Base-by-base conservation (phyloP, 2,888 invertebrate genomes). In the Drosophila prolongata region DNA sequence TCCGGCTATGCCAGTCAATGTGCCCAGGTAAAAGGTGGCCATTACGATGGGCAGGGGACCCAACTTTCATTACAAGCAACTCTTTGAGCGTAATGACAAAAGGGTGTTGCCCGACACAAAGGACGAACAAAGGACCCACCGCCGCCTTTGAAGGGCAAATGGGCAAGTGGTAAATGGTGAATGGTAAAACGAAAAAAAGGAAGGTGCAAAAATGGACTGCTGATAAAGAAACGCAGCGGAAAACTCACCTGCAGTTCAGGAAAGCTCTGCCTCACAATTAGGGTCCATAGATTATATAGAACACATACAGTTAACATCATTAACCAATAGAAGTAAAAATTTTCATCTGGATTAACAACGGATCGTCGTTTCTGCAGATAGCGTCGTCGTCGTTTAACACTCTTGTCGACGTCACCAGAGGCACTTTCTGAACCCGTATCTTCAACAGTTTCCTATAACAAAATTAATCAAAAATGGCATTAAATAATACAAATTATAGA, bases 311-410 rank as follows among this genome's bases (percentile, higher is more conserved):
- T 98, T 83, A 98, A 94, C 76, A 98, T 93, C 94, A 97, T 96
- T 81, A 98, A 93, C 98, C 98, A 98, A 93, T 98, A 97, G 93
- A 98, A 98, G 94, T 98, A 98, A 93, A 98, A 97, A 93, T 97
- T 98, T 90, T 98, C 98, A 93, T 98, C 98, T 0, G 98, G 98
- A 93, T 98, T 98, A 80, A 98, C 96, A 57, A 98, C 98, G 27
- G 95, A 95, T 58, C 95, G 94, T 2, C 96, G 96, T 70, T 95
- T 96, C 76, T 95, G 94, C 66, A 96, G 94, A 66, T 94, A 94
- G 77, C 95, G 94, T 77, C 96, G 93, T 65, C 96, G 93, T 71
- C 95, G 93, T 62, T 95, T 93, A 75, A 93, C 83, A 57, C 93
- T 92, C 81, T 94, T 93, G 75, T 94, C 94, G 67, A 94, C 93